phyloP scores from a whole-genome alignment of 2,888 invertebrate genomes.

The Drosophila bunnanda region DNA sequence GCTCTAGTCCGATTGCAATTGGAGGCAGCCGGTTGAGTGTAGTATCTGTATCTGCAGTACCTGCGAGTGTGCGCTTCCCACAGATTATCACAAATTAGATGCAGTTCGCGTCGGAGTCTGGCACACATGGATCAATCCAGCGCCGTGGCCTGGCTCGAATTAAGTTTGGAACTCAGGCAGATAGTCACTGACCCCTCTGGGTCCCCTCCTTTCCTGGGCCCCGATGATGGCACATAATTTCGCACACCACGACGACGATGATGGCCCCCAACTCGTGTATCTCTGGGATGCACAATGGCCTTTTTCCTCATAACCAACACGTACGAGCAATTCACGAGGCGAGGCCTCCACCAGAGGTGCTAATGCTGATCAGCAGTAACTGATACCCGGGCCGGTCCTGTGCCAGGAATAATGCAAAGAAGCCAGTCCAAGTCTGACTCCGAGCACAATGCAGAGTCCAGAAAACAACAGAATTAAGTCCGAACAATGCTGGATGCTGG shows the following conservation, averaged over 20 bases:
- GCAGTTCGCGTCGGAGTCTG: slow-evolving; percentile 54
- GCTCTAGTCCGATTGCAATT: slow-evolving; percentile 36
- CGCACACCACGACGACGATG: slow-evolving; percentile 58
- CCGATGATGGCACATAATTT: slow-evolving; percentile 69
- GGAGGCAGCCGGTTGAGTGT: slow-evolving; percentile 13
- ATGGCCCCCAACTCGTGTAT: slow-evolving; percentile 31
- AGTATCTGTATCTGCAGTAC: not conserved
- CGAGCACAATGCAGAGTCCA: slow-evolving; percentile 61
- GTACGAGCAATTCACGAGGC: slow-evolving; percentile 78
- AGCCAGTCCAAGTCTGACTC: slow-evolving; percentile 50
- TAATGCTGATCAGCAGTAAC: slow-evolving; percentile 80
- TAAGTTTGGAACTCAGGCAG: slow-evolving; percentile 59
- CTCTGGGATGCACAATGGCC: slow-evolving; percentile 44
- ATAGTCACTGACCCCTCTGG: slow-evolving; percentile 21
- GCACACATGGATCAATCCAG: slow-evolving; percentile 55
- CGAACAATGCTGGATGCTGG: slow-evolving; percentile 60
- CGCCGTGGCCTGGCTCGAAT: slow-evolving; percentile 61
- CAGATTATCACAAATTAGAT: slow-evolving; percentile 79
- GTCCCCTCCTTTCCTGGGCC: not conserved
- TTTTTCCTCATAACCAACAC: slow-evolving; percentile 78
- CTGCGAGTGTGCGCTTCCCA: slow-evolving; percentile 55
- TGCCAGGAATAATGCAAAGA: slow-evolving; percentile 73
- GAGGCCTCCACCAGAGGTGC: slow-evolving; percentile 68
- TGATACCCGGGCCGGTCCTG: slow-evolving; percentile 55
- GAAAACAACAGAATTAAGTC: slow-evolving; percentile 73